These are phyloP conservation scores for Ctenoplectra terminalis DNA, from an alignment of 1,140 invertebrate genomes.

Conservation along the genomic window DNA sequence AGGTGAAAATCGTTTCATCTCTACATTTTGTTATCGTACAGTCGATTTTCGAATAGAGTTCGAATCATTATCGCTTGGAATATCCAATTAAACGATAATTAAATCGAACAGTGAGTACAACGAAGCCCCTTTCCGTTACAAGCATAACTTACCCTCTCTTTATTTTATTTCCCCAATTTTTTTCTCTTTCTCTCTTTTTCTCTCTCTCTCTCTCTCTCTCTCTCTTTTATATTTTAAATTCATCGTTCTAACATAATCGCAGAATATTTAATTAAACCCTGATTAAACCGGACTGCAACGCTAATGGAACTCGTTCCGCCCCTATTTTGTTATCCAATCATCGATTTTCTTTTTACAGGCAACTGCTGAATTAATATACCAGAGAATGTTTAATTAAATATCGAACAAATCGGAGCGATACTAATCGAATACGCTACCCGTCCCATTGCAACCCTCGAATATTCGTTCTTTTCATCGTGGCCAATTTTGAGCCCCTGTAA, in stretches of 20 bases:
- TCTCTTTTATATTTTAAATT: not conserved
- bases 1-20: slow-evolving; percentile 13
- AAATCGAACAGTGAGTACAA: not conserved
- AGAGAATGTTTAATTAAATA: not conserved
- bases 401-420: no score
- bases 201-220: not conserved
- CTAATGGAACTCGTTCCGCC: slow-evolving; percentile 8
- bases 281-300: not conserved
- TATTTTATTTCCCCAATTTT: not conserved
- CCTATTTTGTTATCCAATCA: not conserved
- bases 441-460: no score
- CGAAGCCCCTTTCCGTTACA: not conserved
- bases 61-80: not conserved
- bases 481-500: no score
- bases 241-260: not conserved
- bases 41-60: slow-evolving; percentile 8
- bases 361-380: no score
- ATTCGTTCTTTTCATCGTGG: no score
- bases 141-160: not conserved
- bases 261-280: slow-evolving; percentile 2
- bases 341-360: no score
- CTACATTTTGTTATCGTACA: slow-evolving; percentile 10
- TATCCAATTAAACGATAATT: slow-evolving; percentile 35
- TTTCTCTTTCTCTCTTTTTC: no score
- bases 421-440: not conserved